Evolutionary conservation across 2,888 invertebrate species (phyloP).

Genomic region (Brassicogethes aeneus): DNA sequence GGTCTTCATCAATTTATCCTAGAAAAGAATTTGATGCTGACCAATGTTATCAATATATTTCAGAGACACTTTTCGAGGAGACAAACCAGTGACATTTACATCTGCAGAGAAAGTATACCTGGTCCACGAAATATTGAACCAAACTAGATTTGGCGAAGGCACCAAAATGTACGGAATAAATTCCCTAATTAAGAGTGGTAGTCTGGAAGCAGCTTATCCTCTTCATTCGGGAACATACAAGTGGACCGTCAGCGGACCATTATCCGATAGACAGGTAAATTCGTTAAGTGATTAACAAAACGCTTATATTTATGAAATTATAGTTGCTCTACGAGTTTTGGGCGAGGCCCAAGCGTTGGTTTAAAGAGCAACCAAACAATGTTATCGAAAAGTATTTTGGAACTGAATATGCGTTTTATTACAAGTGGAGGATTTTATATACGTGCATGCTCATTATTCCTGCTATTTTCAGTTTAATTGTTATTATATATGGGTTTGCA

Average conservation of each 20-base stretch:
- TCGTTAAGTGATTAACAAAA: background rate
- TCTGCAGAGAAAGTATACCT: background rate
- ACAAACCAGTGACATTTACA: background rate
- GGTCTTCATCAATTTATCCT: too few species aligned
- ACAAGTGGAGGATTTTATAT: conserved; percentile 49
- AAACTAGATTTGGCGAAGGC: background rate
- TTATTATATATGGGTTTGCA: conserved; percentile 40
- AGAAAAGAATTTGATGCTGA: too few species aligned
- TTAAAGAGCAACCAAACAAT: conserved; percentile 52
- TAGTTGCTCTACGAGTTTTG: conserved; percentile 31
- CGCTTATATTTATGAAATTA: background rate
- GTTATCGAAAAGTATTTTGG: conserved; percentile 50
- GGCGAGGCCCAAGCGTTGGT: conserved; percentile 46
- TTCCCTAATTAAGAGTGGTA: background rate
- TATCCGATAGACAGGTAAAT: background rate
- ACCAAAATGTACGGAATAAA: background rate
- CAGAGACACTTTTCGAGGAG: background rate
- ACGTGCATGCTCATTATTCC: conserved; percentile 44
- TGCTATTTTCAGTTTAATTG: conserved; percentile 39
- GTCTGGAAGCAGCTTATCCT: background rate
- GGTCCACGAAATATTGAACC: background rate
- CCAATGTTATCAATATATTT: too few species aligned
- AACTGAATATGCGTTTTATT: conserved; percentile 48
- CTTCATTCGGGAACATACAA: background rate
- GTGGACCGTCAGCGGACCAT: background rate